Evolutionary conservation across 30 jellyfish, hydroid and myxozoan genomes (phyloP), one percentile per base, ranked within the genome.

Genomic region (Pseudorhiza aurosa): DNA sequence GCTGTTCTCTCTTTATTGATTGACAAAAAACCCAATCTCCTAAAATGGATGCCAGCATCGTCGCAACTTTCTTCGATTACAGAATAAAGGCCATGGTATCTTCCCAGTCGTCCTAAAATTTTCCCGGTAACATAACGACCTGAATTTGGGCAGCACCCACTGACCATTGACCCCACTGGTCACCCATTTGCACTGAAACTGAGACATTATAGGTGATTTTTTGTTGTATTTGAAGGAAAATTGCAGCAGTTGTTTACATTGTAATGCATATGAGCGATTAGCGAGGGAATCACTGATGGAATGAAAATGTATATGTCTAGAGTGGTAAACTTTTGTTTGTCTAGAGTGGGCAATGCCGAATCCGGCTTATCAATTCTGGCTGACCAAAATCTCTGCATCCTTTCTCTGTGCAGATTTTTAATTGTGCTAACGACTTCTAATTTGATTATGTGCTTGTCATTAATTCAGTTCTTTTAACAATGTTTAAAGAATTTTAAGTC

Each of bases 281-380:
- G 77, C 59, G 77, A 59, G 32, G 15, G 29, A 64, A 14, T 21
- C 26, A 64, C 36, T 40, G 59, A 30, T 64, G 36, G 1, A 35
- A 39, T 30, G 67, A 64, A n/a, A n/a, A 64, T 60, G 51, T 51
- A 60, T 60, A 31, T 32, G 77, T 35, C 37, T 70, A 21, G 1
- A n/a, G 32, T 45, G 68, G 68, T 43, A 51, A 46, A 70, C 47
- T 45, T 53, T 55, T 70, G 72, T 70, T 44, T 46, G 83, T 70
- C 83, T 70, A 70, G 83, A 70, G 72, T 70, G 83, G 83, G 72
- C 83, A 22, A 53, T 2, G 14, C 58, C 57, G 30, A 33, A 44
- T 70, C 83, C 58, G 83, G 68, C 35, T 45, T 47, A 24, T 12
- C 47, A 49, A 44, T 44, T 18, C 36, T 35, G 58, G 49, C 36